Conservation (phyloP, 2,888 invertebrate species). For the Mesorhabditis sp. region DNA sequence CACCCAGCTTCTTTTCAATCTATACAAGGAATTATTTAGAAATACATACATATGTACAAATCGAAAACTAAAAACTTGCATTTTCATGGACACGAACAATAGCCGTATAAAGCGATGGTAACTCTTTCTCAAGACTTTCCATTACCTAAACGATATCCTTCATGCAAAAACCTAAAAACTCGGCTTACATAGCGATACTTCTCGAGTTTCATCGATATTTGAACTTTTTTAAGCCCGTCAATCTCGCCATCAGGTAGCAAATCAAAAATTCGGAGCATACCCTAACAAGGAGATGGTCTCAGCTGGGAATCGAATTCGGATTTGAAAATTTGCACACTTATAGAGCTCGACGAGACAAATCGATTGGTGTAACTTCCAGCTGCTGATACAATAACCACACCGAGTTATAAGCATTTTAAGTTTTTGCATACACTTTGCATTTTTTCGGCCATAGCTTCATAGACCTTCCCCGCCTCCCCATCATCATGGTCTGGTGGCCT, state of each 20-base stretch:
- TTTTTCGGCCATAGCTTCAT: too few species aligned
- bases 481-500: too few species aligned
- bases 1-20: background rate
- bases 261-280: slow-evolving; percentile 1
- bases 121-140: background rate
- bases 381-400: too few species aligned
- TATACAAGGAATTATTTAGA: background rate
- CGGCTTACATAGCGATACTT: background rate
- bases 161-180: background rate
- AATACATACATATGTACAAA: background rate
- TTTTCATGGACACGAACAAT: slow-evolving; percentile 1
- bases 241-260: background rate
- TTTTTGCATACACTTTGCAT: too few species aligned
- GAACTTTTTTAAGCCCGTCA: background rate
- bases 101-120: background rate
- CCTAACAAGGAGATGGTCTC: too few species aligned
- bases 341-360: too few species aligned
- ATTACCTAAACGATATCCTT: background rate
- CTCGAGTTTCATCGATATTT: background rate
- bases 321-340: too few species aligned
- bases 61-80: background rate
- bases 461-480: too few species aligned
- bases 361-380: too few species aligned
- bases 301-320: too few species aligned
- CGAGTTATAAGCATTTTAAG: too few species aligned